Conservation (phyloP, 2,113 vertebrate species). For the Mesoclemmys tuberculata region DNA sequence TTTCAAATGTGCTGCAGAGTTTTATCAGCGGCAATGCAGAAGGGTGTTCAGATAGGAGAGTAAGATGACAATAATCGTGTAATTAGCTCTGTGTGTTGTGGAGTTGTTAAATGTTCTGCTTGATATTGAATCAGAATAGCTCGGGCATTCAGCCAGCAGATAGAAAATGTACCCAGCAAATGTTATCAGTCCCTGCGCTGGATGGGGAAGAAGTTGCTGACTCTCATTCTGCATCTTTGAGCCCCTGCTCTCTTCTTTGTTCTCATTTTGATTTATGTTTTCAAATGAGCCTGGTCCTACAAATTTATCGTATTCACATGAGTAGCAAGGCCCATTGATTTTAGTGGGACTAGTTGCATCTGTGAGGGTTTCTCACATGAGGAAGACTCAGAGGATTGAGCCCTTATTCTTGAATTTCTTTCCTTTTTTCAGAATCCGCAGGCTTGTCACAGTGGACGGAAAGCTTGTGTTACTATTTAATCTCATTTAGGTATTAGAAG, state of each 20-base stretch:
- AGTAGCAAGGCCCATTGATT: conserved; percentile 25
- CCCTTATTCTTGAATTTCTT: conserved; percentile 29
- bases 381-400: conserved; percentile 4
- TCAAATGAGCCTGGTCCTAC: conserved; percentile 53
- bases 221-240: conserved; percentile 45
- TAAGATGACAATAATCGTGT: conserved; percentile 64
- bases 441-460: conserved; percentile 19
- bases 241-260: conserved; percentile 42
- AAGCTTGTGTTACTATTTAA: conserved; percentile 17
- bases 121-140: conserved; percentile 73
- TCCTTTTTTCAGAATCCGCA: conserved; percentile 35
- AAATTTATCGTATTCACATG: conserved; percentile 52
- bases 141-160: conserved; percentile 65
- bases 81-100: conserved; percentile 73
- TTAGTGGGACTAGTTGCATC: conserved; percentile 11
- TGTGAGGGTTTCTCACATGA: conserved; percentile 33
- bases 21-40: conserved; percentile 49
- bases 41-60: conserved; percentile 60
- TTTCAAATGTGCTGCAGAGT: conserved; percentile 66
- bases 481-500: conserved; percentile 33
- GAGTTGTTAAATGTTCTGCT: conserved; percentile 71
- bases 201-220: conserved; percentile 47
- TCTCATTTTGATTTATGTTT: conserved; percentile 56
- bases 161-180: conserved; percentile 41
- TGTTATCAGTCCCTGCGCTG: conserved; percentile 45